These are phyloP conservation scores for Bovichtus diacanthus DNA, from an alignment of 2,797 vertebrate species.

Conservation along the genomic window DNA sequence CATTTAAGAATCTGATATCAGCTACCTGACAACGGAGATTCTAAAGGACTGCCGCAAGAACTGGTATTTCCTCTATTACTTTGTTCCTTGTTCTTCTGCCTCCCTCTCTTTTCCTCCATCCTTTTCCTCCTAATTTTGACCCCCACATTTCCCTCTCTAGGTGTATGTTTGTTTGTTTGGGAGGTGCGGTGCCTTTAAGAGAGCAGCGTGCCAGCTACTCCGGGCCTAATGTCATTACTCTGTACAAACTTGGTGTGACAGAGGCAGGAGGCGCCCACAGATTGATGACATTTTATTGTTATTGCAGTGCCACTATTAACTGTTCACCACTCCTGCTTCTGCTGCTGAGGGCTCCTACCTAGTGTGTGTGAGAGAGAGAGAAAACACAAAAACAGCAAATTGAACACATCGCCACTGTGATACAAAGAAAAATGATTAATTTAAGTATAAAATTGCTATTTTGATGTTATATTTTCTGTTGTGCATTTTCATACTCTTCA, in stretches of 20 bases:
- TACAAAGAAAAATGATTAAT: slow-evolving; percentile 86
- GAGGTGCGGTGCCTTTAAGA: slow-evolving; percentile 87
- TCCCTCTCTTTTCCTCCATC: slow-evolving; percentile 32
- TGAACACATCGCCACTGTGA: slow-evolving; percentile 84
- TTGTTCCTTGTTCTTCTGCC: neutral
- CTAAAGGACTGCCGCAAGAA: slow-evolving; percentile 14
- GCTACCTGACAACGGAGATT: slow-evolving; percentile 5
- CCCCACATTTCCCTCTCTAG: slow-evolving; percentile 36
- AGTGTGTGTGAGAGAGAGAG: slow-evolving; percentile 41
- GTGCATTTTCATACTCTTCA: slow-evolving; percentile 71
- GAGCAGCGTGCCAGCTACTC: slow-evolving; percentile 84
- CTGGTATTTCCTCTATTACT: neutral
- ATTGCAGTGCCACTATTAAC: slow-evolving; percentile 90
- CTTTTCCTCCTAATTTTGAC: slow-evolving; percentile 26
- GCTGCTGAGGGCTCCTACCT: slow-evolving; percentile 82
- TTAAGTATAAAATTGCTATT: slow-evolving; percentile 87
- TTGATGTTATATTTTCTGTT: slow-evolving; percentile 82
- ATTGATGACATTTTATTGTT: slow-evolving; percentile 93
- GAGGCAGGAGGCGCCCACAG: slow-evolving; percentile 89
- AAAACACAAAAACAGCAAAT: slow-evolving; percentile 82
- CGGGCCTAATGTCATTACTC: slow-evolving; percentile 90
- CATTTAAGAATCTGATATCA: slow-evolving; percentile 3
- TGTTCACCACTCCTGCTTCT: slow-evolving; percentile 85
- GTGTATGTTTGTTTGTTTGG: slow-evolving; percentile 64
- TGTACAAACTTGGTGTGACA: slow-evolving; percentile 93